Evolutionary conservation across 2,797 vertebrate species (phyloP), one percentile per base, ranked within the genome.

Genomic region (Sus cebifrons): DNA sequence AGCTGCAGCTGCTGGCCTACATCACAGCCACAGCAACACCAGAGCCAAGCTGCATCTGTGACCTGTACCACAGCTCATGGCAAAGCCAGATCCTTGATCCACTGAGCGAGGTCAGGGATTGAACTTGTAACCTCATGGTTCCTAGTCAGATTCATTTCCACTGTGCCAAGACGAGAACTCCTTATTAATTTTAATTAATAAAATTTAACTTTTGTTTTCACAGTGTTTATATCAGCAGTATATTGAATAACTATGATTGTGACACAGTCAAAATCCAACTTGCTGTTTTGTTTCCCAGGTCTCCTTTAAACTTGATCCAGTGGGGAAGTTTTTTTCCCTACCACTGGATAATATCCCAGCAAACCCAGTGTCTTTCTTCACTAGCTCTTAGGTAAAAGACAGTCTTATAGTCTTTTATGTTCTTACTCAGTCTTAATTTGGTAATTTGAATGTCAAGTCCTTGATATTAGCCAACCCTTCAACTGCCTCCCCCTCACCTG

Each of bases 341-440:
- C 58, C 32, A 87, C 25, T 70, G 11, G 52, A 20, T 49, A 88
- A 82, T 82, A 87, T 40, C 68, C 40, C 25, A 83, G 84, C 23
- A 86, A 58, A 7, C 10, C 17, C 32, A 29, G 3, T 29, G 10
- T 92, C 12, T 52, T 49, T 77, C 15, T 40, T 54, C 25, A 3
- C 16, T 36, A 36, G n/a, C n/a, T 49, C 70, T 58, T 83, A 58
- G 21, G 17, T 82, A 70, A 56, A 90, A 96, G 25, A 23, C 13
- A 86, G 62, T 70, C 49, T 87, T 91, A 67, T 2, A n/a, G 29
- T 73, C 56, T 32, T 62, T 81, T 52, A 9, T 68, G 58, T 73
- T 60, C 70, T 79, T 79, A 85, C 32, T 74, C n/a, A 94, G 21
- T 64, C 74, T 77, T 70, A 32, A 58, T 89, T 56, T 75, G 79